Evolutionary conservation across 2,888 invertebrate genomes (phyloP).

Genomic region (Perithous albicinctus): DNA sequence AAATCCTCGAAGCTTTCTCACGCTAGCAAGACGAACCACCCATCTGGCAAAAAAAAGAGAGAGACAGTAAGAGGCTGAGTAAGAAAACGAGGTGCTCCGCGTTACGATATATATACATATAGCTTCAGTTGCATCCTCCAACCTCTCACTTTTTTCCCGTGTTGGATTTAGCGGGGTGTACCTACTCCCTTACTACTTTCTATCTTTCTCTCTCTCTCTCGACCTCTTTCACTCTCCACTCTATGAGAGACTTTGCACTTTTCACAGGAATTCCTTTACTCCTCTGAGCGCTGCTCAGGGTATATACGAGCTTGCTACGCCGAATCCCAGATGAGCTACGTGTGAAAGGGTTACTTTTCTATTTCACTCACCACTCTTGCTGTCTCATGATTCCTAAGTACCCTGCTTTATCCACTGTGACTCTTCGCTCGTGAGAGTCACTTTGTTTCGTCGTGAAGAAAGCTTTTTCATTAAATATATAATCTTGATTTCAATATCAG

Average conservation of each 20-base stretch:
- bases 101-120: constrained; percentile 35
- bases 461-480: not conserved
- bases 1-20: constrained; percentile 71
- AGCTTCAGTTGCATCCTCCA: constrained; percentile 9
- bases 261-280: constrained; percentile 39
- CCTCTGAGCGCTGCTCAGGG: constrained; percentile 6
- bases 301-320: constrained; percentile 38
- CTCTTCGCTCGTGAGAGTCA: not conserved
- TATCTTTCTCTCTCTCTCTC: too few species aligned
- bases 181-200: constrained; percentile 38
- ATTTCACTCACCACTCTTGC: constrained; percentile 36
- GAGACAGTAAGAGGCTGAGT: constrained; percentile 61
- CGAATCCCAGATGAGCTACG: constrained; percentile 45
- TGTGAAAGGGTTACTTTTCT: constrained; percentile 41
- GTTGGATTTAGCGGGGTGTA: constrained; percentile 53
- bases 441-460: not conserved
- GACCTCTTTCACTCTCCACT: constrained; percentile 13
- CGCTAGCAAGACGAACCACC: constrained; percentile 40
- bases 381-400: constrained; percentile 20
- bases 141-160: constrained; percentile 46
- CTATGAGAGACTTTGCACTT: constrained; percentile 56
- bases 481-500: not conserved
- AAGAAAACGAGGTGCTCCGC: constrained; percentile 62
- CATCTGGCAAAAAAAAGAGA: constrained; percentile 10
- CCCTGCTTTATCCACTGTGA: not conserved